Base-by-base conservation (phyloP, 2,797 vertebrate species). In the Heteromormyrus szaboi region DNA sequence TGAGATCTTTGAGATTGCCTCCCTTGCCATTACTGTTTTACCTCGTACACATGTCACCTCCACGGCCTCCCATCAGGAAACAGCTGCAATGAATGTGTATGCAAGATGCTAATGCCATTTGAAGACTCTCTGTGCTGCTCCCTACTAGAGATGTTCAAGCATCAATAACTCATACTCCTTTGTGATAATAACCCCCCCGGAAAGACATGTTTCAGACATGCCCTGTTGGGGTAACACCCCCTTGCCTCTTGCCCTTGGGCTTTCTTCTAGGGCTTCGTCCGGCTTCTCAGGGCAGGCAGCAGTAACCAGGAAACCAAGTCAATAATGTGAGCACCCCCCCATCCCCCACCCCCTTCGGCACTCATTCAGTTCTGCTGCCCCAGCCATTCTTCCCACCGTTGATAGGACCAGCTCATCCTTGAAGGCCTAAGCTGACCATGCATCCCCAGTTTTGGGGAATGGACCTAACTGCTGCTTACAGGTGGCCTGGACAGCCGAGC, bases 401-500 rank as follows among this genome's bases (percentile, higher is more conserved):
- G 4, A 25, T 92, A 91, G 88, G n/a, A 17, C 84, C 51, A 19
- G 4, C 46, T 86, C 92, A 90, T 91, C 94, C 95, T 96, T 95
- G 94, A 96, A 96, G 95, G 94, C 90, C 92, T 93, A 92, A 91
- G 91, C 91, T 91, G 92, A 90, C 92, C 94, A 93, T 96, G 94
- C 96, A 96, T 96, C 93, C 96, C 95, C 93, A 96, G 95, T 94
- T 94, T 95, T 89, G 88, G 92, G 90, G 93, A 91, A 89, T 92
- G 90, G 92, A 93, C 94, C 92, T 93, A 93, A 94, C 93, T 11
- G 93, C 92, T 90, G 93, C 92, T 94, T 92, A n/a, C 46, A 48
- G 88, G 91, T 90, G 92, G 91, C 90, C 84, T 48, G 93, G 81
- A 84, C 68, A 93, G 93, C 93, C 88, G 92, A 93, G 41, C 11